These are phyloP conservation scores for Speoplatyrhinus poulsoni DNA, from an alignment of 2,113 vertebrate genomes.

Conservation along the genomic window DNA sequence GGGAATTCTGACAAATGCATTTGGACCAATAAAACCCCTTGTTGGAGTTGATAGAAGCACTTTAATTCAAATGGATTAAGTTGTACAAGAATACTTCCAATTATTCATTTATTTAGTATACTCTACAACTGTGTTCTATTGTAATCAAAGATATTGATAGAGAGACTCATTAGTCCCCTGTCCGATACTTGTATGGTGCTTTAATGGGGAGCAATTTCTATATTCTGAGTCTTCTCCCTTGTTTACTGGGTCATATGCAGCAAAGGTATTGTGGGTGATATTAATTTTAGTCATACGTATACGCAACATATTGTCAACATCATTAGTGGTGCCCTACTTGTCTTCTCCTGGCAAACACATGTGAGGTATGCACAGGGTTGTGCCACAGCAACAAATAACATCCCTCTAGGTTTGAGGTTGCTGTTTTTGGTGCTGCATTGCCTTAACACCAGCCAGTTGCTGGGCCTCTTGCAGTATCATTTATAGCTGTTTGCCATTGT, in stretches of 20 bases:
- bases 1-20: no score
- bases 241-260: not conserved
- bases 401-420: slow-evolving; percentile 14
- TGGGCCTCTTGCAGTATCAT: not conserved
- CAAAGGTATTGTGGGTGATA: not conserved
- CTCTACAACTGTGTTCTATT: no score
- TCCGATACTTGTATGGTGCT: not conserved
- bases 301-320: not conserved
- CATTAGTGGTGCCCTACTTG: not conserved
- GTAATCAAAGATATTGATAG: not conserved
- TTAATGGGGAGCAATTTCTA: not conserved
- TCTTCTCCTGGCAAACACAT: not conserved
- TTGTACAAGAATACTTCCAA: no score
- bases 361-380: slow-evolving; percentile 10
- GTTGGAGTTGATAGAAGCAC: no score
- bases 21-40: no score
- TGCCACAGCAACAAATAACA: slow-evolving; percentile 13
- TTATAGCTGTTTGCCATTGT: no score
- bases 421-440: not conserved
- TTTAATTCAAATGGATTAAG: no score
- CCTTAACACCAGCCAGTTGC: not conserved
- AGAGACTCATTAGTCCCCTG: not conserved
- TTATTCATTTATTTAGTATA: no score
- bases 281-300: not conserved
- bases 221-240: not conserved